phyloP scores from a whole-genome alignment of 2,797 vertebrate species.

The Spheniscus humboldti region DNA sequence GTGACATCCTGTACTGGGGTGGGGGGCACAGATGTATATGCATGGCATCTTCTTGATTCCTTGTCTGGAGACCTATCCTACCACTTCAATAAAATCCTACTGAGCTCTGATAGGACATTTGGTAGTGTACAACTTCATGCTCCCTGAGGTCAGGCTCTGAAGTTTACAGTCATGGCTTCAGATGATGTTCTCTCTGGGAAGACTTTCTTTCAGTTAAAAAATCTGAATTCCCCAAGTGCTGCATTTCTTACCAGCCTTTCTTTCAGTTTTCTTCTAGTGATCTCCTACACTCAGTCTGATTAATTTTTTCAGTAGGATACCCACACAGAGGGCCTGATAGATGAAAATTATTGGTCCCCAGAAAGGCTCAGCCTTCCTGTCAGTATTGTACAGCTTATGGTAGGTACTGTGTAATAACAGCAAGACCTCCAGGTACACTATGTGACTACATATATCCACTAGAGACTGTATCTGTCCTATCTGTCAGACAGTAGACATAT shows the following conservation, averaged over 20 bases:
- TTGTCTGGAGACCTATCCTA: neutral
- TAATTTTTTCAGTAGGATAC: neutral
- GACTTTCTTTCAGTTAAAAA: neutral
- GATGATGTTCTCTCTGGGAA: neutral
- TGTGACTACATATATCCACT: neutral
- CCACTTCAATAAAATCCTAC: neutral
- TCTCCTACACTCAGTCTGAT: neutral
- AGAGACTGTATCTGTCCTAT: neutral
- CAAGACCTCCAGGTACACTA: neutral
- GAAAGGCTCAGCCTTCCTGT: neutral
- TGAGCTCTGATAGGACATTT: neutral
- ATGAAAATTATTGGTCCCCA: neutral
- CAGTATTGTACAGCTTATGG: neutral
- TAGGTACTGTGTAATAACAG: neutral
- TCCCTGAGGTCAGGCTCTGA: neutral
- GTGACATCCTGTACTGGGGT: neutral
- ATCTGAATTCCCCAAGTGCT: neutral
- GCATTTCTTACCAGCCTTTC: neutral
- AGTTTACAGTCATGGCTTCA: neutral
- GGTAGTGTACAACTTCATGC: neutral
- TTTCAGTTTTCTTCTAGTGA: neutral
- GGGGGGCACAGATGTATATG: rapidly evolving
- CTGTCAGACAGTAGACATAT: neutral
- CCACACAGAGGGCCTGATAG: neutral
- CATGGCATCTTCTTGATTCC: neutral